Base-by-base conservation (phyloP, 1,140 invertebrate genomes). In the Ladona fulva region DNA sequence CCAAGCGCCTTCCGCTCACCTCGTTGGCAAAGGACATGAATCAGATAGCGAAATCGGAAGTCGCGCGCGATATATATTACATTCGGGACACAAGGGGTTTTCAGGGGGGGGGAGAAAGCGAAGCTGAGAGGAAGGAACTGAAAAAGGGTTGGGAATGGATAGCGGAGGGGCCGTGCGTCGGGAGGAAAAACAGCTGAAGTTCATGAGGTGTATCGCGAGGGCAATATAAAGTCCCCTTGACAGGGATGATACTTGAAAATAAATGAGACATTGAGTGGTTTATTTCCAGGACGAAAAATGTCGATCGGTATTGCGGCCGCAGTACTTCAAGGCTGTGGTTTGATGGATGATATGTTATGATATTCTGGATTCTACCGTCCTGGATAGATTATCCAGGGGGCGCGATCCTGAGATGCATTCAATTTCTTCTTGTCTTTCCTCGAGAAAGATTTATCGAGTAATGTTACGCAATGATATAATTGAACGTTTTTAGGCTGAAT, bases 1-100 rank as follows among this genome's bases (percentile, higher is more conserved):
- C 16, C n/a, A 22, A 3, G 16, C 52, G n/a, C 52, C 52, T 66
- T 66, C 44, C 44, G 44, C 44, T 52, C 52, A 66, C 52, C 52
- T 66, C 52, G 52, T 66, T 66, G 52, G 52, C 52, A 66, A 66
- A 22, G 52, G 52, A 66, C 52, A 66, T 66, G 52, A 66, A 66
- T 66, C 52, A 66, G 52, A 66, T 66, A 66, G 52, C 16, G 14
- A 66, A 66, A 12, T 66, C 52, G 52, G 52, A 66, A 66, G 52
- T 66, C 52, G 52, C 16, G 16, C 52, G 3, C 52, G 52, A 66
- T 66, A 66, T 66, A 66, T 66, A 66, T 66, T 66, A 66, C n/a
- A 3, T 22, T 66, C 52, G 3, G 52, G 16, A 12, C 14, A 22
- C 5, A 22, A 66, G 52, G 52, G 52, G 52, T 66, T 12, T 19